Percentiles rank a stretch among this genome's conserved stretches.
Evolutionary conservation across 1,140 invertebrate species (phyloP).

Genomic region (Drosophila punjabiensis): DNA sequence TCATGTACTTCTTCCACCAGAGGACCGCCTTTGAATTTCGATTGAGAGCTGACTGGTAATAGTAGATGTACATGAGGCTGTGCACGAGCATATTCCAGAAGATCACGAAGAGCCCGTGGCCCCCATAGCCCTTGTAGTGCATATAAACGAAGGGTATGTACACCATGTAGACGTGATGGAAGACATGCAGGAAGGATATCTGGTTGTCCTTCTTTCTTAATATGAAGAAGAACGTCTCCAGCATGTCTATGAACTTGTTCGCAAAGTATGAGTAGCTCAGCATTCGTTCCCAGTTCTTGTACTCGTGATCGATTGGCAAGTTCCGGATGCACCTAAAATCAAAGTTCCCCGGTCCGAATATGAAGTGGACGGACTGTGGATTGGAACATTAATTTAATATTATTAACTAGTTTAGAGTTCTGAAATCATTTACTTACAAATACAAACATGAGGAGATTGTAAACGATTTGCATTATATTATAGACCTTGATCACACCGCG

Average conservation of each 20-base stretch:
- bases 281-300: constrained; percentile 36
- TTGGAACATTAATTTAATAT: neutral
- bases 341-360: constrained; percentile 29
- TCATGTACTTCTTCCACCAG: constrained; percentile 56
- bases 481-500: constrained; percentile 91
- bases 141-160: constrained; percentile 6
- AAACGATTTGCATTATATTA: constrained; percentile 89
- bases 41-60: constrained; percentile 24
- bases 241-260: constrained; percentile 55
- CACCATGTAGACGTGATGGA: constrained; percentile 87
- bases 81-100: constrained; percentile 35
- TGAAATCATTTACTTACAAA: neutral
- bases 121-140: constrained; percentile 85
- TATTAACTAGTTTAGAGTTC: neutral
- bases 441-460: constrained; percentile 32
- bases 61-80: constrained; percentile 40
- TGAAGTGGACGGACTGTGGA: constrained; percentile 24
- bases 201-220: constrained; percentile 61
- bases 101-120: constrained; percentile 86
- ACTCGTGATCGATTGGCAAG: constrained; percentile 45
- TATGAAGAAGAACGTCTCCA: constrained; percentile 65
- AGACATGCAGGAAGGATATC: constrained; percentile 54
- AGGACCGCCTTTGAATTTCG: neutral
- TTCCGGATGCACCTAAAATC: constrained; percentile 39
- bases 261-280: constrained; percentile 50